These are phyloP conservation scores for Chydorus sphaericus DNA, from an alignment of 2,888 invertebrate genomes.

Conservation along the genomic window DNA sequence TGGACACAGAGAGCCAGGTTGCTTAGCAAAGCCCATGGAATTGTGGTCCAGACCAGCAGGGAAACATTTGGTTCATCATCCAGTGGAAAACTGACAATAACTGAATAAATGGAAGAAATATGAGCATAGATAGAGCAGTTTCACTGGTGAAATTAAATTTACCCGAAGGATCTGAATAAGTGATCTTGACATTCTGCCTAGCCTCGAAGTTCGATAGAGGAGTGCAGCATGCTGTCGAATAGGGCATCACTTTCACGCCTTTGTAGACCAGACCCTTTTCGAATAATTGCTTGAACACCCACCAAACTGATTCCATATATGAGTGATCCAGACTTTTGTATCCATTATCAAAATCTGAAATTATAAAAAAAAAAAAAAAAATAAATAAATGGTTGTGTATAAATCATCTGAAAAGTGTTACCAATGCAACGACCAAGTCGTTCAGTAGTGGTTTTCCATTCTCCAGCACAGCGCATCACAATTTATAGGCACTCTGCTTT, in stretches of 20 bases:
- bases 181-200: slow-evolving; percentile 97
- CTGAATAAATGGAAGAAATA: slow-evolving; percentile 33
- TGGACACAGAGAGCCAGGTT: slow-evolving; percentile 91
- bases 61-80: slow-evolving; percentile 48
- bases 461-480: slow-evolving; percentile 83
- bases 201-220: slow-evolving; percentile 97
- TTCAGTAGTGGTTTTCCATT: slow-evolving; percentile 78
- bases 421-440: slow-evolving; percentile 95
- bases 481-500: slow-evolving; percentile 93
- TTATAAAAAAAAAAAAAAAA: not conserved
- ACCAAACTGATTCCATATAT: slow-evolving; percentile 99
- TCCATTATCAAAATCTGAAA: slow-evolving; percentile 82
- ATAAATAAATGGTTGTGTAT: not conserved
- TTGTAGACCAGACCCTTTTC: slow-evolving; percentile 91
- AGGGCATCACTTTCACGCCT: slow-evolving; percentile 99
- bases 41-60: slow-evolving; percentile 93
- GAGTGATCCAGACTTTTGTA: slow-evolving; percentile 97
- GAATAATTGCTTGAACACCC: slow-evolving; percentile 91
- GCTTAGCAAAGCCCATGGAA: slow-evolving; percentile 97
- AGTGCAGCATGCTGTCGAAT: slow-evolving; percentile 91
- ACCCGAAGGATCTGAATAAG: slow-evolving; percentile 83
- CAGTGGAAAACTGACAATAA: slow-evolving; percentile 76
- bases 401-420: slow-evolving; percentile 24
- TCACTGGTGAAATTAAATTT: slow-evolving; percentile 12
- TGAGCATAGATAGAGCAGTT: slow-evolving; percentile 35